These are phyloP conservation scores for Diaphora mendica DNA, from an alignment of 2,888 invertebrate species.

Conservation along the genomic window DNA sequence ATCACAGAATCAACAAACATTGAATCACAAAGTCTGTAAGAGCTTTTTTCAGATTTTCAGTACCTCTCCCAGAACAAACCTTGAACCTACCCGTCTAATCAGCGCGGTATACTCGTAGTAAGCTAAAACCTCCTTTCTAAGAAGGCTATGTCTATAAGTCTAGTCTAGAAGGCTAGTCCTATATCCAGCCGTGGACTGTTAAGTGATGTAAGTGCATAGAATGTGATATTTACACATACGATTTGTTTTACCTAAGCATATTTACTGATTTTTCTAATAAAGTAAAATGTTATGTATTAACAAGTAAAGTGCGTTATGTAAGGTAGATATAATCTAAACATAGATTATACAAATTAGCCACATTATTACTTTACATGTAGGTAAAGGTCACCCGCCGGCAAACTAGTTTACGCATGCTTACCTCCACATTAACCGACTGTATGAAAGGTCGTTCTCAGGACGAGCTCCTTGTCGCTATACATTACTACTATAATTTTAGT, in stretches of 20 bases:
- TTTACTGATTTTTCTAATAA: not conserved
- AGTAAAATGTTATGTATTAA: not conserved
- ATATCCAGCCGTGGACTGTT: too few species aligned
- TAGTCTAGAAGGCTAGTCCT: too few species aligned
- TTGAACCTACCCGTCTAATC: too few species aligned
- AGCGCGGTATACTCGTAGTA: too few species aligned
- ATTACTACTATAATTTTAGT: too few species aligned
- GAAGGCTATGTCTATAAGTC: too few species aligned
- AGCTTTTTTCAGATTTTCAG: too few species aligned
- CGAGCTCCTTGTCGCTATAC: not conserved
- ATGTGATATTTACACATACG: not conserved
- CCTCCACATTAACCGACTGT: not conserved
- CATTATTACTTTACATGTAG: conserved; percentile 6
- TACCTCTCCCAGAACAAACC: too few species aligned
- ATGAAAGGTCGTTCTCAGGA: not conserved
- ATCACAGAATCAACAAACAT: too few species aligned
- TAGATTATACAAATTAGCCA: not conserved
- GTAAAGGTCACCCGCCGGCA: conserved; percentile 1
- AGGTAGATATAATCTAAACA: not conserved
- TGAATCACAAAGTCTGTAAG: too few species aligned
- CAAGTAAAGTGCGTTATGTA: not conserved
- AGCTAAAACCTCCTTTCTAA: too few species aligned
- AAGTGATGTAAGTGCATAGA: too few species aligned
- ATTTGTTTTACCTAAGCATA: not conserved
- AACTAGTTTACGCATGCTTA: not conserved